Evolutionary conservation across 2,113 vertebrate species (phyloP).

Genomic region (Notarius quadriscutis): DNA sequence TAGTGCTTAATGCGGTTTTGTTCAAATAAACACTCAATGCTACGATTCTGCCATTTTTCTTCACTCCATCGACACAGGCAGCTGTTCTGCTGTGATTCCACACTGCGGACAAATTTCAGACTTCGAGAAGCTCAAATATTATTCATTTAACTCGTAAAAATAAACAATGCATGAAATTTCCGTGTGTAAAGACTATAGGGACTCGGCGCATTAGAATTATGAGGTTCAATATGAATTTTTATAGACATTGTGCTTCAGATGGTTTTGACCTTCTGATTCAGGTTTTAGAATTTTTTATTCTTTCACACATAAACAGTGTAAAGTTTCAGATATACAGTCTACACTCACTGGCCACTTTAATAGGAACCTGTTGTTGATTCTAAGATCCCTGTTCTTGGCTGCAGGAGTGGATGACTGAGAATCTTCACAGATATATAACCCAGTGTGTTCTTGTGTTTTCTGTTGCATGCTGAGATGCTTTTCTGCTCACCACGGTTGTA

Average conservation of each 20-base stretch:
- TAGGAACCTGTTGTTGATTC: no score
- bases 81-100: conserved; percentile 5
- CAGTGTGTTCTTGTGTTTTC: no score
- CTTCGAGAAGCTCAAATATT: neutral
- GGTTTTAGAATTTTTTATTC: neutral
- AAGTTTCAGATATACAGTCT: no score
- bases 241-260: neutral
- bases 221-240: neutral
- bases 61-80: neutral
- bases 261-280: neutral
- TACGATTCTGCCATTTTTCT: conserved; percentile 18
- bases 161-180: neutral
- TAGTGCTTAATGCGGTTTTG: neutral
- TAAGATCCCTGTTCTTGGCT: no score
- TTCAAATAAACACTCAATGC: conserved; percentile 19
- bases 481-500: no score
- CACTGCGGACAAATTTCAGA: neutral
- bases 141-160: conserved; percentile 11
- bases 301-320: neutral
- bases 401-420: no score
- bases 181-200: neutral
- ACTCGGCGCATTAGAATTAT: neutral
- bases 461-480: no score
- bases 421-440: no score
- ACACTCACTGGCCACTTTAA: no score